Conservation (phyloP, 2,797 vertebrate species). For the Danio jaintianensis region DNA sequence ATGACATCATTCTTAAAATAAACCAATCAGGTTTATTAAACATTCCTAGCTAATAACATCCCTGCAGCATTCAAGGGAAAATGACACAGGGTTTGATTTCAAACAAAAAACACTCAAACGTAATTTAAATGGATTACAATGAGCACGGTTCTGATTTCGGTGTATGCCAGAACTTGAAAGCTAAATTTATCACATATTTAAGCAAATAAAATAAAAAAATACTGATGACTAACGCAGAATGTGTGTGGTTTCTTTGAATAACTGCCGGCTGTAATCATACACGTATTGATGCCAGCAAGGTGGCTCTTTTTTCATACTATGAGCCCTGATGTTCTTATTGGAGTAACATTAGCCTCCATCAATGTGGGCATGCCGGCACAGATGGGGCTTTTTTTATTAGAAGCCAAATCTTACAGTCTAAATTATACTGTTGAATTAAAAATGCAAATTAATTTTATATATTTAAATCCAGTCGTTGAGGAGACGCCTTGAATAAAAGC, state of each 20-base stretch:
- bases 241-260: constrained; percentile 25
- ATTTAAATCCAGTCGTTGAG: constrained; percentile 3
- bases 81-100: constrained; percentile 32
- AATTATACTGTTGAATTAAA: constrained; percentile 26
- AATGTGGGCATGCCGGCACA: constrained; percentile 2
- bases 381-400: constrained; percentile 15
- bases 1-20: constrained; percentile 40
- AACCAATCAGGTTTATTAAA: constrained; percentile 33
- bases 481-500: neutral
- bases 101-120: constrained; percentile 14
- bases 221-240: constrained; percentile 28
- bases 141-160: constrained; percentile 13
- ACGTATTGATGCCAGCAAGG: constrained; percentile 36
- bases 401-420: constrained; percentile 6
- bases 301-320: neutral
- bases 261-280: constrained; percentile 25
- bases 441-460: constrained; percentile 6
- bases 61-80: neutral
- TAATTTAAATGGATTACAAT: constrained; percentile 18
- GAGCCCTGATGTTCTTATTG: constrained; percentile 12
- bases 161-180: neutral
- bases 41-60: constrained; percentile 23
- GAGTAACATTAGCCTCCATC: constrained; percentile 19
- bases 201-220: neutral
- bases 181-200: constrained; percentile 9